A percentile compares a stretch with the other conserved stretches of the same genome.
These are phyloP conservation scores for Siphlonurus alternatus DNA, from an alignment of 2,888 invertebrate species.

Conservation along the genomic window DNA sequence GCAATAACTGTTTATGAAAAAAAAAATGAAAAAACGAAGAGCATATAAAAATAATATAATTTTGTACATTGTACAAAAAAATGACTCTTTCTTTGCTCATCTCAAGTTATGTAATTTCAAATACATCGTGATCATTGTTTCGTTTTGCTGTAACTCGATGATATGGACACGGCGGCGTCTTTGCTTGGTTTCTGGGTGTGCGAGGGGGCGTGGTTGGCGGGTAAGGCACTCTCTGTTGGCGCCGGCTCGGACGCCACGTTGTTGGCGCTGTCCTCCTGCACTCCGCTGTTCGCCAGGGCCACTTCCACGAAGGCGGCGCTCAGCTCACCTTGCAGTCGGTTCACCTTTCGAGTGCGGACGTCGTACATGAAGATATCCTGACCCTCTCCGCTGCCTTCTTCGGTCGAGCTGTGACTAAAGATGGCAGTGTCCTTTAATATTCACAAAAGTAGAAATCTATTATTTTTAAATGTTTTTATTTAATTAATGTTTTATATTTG, in stretches of 20 bases:
- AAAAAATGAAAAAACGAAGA: no score
- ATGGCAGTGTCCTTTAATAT: constrained; percentile 7
- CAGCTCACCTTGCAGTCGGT: constrained; percentile 61
- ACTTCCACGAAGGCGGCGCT: constrained; percentile 74
- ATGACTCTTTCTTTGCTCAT: not conserved
- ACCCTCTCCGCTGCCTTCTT: constrained; percentile 25
- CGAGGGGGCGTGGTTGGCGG: no score
- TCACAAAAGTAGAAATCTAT: constrained; percentile 6
- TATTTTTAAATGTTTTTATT: no score
- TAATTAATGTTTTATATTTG: no score
- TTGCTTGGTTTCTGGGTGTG: no score
- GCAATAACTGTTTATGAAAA: no score
- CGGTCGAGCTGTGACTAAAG: constrained; percentile 28
- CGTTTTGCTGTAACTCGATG: not conserved
- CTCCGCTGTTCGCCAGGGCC: constrained; percentile 52
- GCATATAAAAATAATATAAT: not conserved
- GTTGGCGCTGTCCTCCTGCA: not conserved
- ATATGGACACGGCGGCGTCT: not conserved
- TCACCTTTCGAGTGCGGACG: constrained; percentile 51
- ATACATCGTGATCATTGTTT: not conserved
- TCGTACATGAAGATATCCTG: constrained; percentile 83
- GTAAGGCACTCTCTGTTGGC: no score
- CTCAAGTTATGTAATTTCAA: not conserved
- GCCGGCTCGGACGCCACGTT: not conserved
- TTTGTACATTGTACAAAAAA: not conserved